phyloP scores from a whole-genome alignment of 23 tunicate species.

The Phallusia fumigata region DNA sequence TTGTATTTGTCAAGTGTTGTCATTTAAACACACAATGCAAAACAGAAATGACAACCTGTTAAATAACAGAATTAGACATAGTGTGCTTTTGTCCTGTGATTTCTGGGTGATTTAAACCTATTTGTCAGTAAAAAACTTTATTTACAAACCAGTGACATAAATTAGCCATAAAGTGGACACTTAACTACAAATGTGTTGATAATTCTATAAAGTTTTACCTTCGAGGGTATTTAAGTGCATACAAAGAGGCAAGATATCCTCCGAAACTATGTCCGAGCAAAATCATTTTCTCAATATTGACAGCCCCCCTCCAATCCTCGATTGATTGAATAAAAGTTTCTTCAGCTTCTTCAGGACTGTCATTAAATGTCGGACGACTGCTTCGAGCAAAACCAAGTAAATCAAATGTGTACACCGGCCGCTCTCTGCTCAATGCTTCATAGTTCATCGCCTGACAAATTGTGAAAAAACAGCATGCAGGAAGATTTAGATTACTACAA shows the following conservation, averaged over 20 bases:
- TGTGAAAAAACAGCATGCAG: too few relatives aligned
- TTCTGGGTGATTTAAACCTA: too few relatives aligned
- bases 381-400: slow-evolving; percentile 54
- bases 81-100: too few relatives aligned
- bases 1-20: too few relatives aligned
- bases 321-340: slow-evolving; percentile 34
- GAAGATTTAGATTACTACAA: too few relatives aligned
- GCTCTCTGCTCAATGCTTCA: slow-evolving; percentile 29
- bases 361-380: slow-evolving; percentile 40
- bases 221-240: slow-evolving; percentile 41
- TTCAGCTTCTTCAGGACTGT: slow-evolving; percentile 32
- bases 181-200: too few relatives aligned
- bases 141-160: too few relatives aligned
- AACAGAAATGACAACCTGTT: too few relatives aligned
- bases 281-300: slow-evolving; percentile 40
- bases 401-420: slow-evolving; percentile 50
- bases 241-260: slow-evolving; percentile 49
- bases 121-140: too few relatives aligned
- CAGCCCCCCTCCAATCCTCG: slow-evolving; percentile 53
- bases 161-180: too few relatives aligned
- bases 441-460: slow-evolving; percentile 31
- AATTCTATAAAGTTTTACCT: slow-evolving; percentile 3
- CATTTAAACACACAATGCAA: too few relatives aligned
- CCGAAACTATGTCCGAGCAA: slow-evolving; percentile 64
- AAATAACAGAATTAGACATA: too few relatives aligned